A percentile compares a stretch with the other conserved stretches of the same genome.
phyloP scores from a whole-genome alignment of 2,797 vertebrate genomes.

The Ptychadena robeensis region DNA sequence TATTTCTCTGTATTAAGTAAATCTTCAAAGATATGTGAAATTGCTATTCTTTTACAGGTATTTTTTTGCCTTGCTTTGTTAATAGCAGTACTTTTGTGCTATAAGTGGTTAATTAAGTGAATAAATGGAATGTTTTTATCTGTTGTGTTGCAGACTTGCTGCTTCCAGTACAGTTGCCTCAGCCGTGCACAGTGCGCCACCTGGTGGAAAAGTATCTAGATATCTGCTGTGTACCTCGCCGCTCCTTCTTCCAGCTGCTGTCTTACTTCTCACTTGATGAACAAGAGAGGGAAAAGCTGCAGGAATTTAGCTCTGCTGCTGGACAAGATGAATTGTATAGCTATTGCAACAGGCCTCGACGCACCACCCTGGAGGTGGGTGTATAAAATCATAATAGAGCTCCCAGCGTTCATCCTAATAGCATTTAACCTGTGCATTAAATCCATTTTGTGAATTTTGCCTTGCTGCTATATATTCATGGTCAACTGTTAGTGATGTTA shows the following conservation, averaged over 20 bases:
- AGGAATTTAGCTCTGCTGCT: slow-evolving; percentile 83
- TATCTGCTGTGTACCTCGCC: slow-evolving; percentile 84
- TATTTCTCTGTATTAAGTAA: too few relatives aligned
- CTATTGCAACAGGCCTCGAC: slow-evolving; percentile 88
- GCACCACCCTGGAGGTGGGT: slow-evolving; percentile 88
- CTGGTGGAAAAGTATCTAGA: slow-evolving; percentile 86
- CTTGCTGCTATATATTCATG: too few relatives aligned
- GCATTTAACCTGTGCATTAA: too few relatives aligned
- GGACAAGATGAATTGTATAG: slow-evolving; percentile 87
- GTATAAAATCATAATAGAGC: too few relatives aligned
- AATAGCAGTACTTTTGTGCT: too few relatives aligned
- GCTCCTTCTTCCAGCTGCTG: slow-evolving; percentile 91
- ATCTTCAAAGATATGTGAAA: neutral
- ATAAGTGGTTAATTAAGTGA: neutral
- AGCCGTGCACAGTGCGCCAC: slow-evolving; percentile 80
- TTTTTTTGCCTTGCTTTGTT: neutral
- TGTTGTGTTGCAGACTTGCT: slow-evolving; percentile 62
- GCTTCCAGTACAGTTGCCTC: slow-evolving; percentile 78
- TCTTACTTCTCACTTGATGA: slow-evolving; percentile 77
- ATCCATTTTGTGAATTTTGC: too few relatives aligned
- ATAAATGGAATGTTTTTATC: neutral
- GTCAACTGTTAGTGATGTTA: too few relatives aligned
- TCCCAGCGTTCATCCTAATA: too few relatives aligned
- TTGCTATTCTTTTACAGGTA: neutral
- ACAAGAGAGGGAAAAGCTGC: slow-evolving; percentile 87